Conservation (phyloP, 2,797 vertebrate species). For the Enteromius unitaeniatus region DNA sequence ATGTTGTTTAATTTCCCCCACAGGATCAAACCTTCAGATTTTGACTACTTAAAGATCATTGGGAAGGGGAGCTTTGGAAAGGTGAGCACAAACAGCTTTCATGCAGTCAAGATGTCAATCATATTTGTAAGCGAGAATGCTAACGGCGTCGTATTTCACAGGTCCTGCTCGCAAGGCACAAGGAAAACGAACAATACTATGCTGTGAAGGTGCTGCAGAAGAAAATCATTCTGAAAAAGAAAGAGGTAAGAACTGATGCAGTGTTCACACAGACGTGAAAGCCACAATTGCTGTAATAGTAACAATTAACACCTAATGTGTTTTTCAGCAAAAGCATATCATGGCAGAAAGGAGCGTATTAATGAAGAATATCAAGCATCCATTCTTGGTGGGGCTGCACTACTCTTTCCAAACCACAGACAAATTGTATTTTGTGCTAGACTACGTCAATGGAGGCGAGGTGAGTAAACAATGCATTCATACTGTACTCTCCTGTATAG, state of each 20-base stretch:
- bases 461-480: constrained; percentile 60
- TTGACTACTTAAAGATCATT: constrained; percentile 84
- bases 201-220: constrained; percentile 85
- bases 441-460: constrained; percentile 85
- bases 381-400: constrained; percentile 85
- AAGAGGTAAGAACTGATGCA: constrained; percentile 73
- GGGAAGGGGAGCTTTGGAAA: constrained; percentile 86
- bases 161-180: constrained; percentile 83
- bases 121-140: not conserved
- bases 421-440: constrained; percentile 85
- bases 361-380: constrained; percentile 85
- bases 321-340: constrained; percentile 83
- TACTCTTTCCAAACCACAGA: constrained; percentile 85
- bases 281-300: not conserved
- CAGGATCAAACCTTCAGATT: constrained; percentile 82
- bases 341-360: constrained; percentile 85
- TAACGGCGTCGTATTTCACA: constrained; percentile 50
- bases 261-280: not conserved
- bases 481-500: not conserved
- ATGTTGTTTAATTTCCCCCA: constrained; percentile 30
- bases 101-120: not conserved
- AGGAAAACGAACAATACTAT: constrained; percentile 78
- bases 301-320: not conserved
- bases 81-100: constrained; percentile 63
- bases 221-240: constrained; percentile 85